Conservation (phyloP, 2,888 invertebrate species). For the Pandemis cinnamomeana region DNA sequence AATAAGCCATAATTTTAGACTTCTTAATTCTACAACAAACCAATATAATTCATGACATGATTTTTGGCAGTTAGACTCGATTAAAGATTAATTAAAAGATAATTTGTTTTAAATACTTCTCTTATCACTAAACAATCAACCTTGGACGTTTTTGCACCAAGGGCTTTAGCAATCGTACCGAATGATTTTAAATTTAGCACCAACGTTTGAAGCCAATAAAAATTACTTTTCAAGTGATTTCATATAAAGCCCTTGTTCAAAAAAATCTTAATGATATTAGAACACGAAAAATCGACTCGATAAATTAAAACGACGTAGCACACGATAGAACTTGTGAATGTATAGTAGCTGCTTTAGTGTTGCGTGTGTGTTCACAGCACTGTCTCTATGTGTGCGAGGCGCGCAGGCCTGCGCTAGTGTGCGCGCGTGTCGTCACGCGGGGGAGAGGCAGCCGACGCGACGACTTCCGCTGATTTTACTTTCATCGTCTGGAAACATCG, state of each 20-base stretch:
- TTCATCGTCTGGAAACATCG: slow-evolving; percentile 77
- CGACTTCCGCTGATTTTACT: slow-evolving; percentile 85
- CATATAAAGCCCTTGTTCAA: slow-evolving; percentile 29
- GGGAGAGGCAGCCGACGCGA: slow-evolving; percentile 87
- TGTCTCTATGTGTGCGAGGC: slow-evolving; percentile 36
- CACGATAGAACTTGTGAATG: slow-evolving; percentile 14
- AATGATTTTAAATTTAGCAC: slow-evolving; percentile 44
- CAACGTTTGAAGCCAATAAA: slow-evolving; percentile 39
- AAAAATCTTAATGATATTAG: slow-evolving; percentile 28
- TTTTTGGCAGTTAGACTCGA: slow-evolving; percentile 64
- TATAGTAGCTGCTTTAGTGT: slow-evolving; percentile 17
- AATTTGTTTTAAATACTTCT: slow-evolving; percentile 34
- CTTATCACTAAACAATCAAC: slow-evolving; percentile 42
- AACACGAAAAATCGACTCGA: slow-evolving; percentile 31
- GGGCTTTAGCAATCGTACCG: slow-evolving; percentile 35
- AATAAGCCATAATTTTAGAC: slow-evolving; percentile 47
- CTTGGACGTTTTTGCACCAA: slow-evolving; percentile 26
- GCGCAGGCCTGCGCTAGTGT: slow-evolving; percentile 57
- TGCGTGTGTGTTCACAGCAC: slow-evolving; percentile 9
- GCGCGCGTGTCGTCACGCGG: slow-evolving; percentile 83
- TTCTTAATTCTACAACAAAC: slow-evolving; percentile 48
- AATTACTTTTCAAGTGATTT: slow-evolving; percentile 32
- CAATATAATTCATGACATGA: slow-evolving; percentile 50
- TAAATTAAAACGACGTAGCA: slow-evolving; percentile 27
- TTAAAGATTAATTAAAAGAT: slow-evolving; percentile 44